Base-by-base conservation (phyloP, 2,113 vertebrate genomes). In the Archocentrus centrarchus region DNA sequence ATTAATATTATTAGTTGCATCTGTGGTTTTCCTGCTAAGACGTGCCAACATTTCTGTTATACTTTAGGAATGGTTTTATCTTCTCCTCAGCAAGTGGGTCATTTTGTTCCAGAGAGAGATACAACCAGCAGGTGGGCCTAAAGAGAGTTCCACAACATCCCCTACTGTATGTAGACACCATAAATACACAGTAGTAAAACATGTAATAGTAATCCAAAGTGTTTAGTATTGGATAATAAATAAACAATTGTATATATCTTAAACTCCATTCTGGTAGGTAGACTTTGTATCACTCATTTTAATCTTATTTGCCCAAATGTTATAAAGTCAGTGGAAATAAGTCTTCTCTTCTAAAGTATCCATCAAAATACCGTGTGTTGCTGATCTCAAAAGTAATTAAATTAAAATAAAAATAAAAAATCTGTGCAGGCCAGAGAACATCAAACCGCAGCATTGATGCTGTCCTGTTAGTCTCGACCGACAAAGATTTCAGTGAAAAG, bases 101-200 rank as follows among this genome's bases (percentile, higher is more conserved):
- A 68, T 47, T 68, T 11, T 68, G 64, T 68, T 68, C 64, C 41
- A 27, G 24, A 30, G 41, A 17, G 20, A 50, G 35, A 35, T 7
- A 35, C 64, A 68, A 68, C 22, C 39, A n/a, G 55, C 17, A 7
- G 50, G 2, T 53, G 50, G 50, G 6, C 47, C 47, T 50, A 50
- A 50, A 50, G 9, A 4, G 20, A 57, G 55, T n/a, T 70, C 66
- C 15, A 53, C 44, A 50, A 32, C 66, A 32, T 13, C 41, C 44
- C 66, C 30, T 30, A 10, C 37, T 39, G 37, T 39, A 32, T 13
- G 24, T 20, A 70, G 24, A 68, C 20, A 10, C 10, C 15, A 81
- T 86, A 55, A 59, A 68, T 30, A 63, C 18, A 76, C 7, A 41
- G 41, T 50, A 80, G 11, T 77, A 35, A 57, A 80, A 77, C 18